A percentile compares a stretch with the other conserved stretches of the same genome.
These are phyloP conservation scores for Synanthedon formicaeformis DNA, from an alignment of 2,888 invertebrate species.

Conservation along the genomic window DNA sequence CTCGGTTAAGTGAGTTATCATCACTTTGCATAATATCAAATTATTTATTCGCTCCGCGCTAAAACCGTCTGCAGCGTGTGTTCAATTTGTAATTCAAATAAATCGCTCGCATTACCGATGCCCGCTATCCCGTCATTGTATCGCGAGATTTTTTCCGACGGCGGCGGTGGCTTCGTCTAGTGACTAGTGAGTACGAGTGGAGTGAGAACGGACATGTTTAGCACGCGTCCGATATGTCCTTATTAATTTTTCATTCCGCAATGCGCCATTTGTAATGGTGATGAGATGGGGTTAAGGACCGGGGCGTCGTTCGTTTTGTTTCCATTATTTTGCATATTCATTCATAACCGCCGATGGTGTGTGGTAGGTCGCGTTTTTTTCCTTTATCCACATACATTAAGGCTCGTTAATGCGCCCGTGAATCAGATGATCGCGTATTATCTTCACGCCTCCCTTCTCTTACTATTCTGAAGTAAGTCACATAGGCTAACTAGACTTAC, in stretches of 20 bases:
- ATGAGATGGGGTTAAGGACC: slow-evolving; percentile 12
- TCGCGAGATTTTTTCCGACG: slow-evolving; percentile 36
- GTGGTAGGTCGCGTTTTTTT: slow-evolving; percentile 37
- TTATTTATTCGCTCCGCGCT: slow-evolving; percentile 66
- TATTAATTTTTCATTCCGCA: slow-evolving; percentile 2
- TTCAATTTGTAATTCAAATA: slow-evolving; percentile 68
- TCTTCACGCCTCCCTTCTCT: slow-evolving; percentile 4
- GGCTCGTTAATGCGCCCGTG: slow-evolving; percentile 17
- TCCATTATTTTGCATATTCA: slow-evolving; percentile 38
- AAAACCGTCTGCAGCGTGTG: slow-evolving; percentile 52
- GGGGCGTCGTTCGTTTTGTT: slow-evolving; percentile 15
- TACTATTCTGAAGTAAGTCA: neutral
- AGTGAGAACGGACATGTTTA: slow-evolving; percentile 32
- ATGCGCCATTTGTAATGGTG: slow-evolving; percentile 4
- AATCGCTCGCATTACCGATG: slow-evolving; percentile 34
- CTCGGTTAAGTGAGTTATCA: slow-evolving; percentile 50
- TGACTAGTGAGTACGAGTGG: slow-evolving; percentile 1
- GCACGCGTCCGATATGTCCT: slow-evolving; percentile 16
- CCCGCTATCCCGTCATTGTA: slow-evolving; percentile 42
- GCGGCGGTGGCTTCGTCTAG: slow-evolving; percentile 1
- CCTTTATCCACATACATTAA: slow-evolving; percentile 20
- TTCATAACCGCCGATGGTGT: slow-evolving; percentile 16
- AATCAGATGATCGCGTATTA: slow-evolving; percentile 11
- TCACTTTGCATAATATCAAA: slow-evolving; percentile 68
- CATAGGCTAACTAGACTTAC: too few species aligned